These are phyloP conservation scores for Hormaphis cornu DNA, from an alignment of 1,140 invertebrate species.

Conservation along the genomic window DNA sequence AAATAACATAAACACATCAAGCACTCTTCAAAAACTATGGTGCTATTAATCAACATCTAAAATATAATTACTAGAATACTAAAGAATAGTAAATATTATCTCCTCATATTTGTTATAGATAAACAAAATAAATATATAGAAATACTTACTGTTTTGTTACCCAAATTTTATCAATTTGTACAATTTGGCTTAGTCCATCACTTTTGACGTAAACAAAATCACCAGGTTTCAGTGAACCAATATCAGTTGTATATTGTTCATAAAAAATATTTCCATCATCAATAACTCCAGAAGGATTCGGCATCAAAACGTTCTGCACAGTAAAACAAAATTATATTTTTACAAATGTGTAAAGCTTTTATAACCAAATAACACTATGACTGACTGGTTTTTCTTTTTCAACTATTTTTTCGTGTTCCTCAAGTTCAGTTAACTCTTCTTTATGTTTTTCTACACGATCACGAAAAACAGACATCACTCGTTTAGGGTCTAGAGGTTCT, in stretches of 20 bases:
- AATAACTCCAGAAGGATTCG: constrained; percentile 3
- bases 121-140: too few relatives aligned
- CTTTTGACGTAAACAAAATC: constrained; percentile 86
- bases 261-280: constrained; percentile 76
- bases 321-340: background rate
- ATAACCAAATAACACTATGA: background rate
- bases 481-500: constrained; percentile 64
- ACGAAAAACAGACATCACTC: constrained; percentile 87
- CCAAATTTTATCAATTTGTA: constrained; percentile 92
- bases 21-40: too few relatives aligned
- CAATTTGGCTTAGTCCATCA: constrained; percentile 60
- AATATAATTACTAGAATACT: too few relatives aligned
- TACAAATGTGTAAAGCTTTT: background rate
- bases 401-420: constrained; percentile 64
- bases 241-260: constrained; percentile 82
- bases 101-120: too few relatives aligned
- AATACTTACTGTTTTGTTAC: constrained; percentile 62
- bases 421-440: constrained; percentile 76
- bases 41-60: too few relatives aligned
- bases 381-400: constrained; percentile 63
- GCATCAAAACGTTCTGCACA: constrained; percentile 22
- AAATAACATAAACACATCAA: too few relatives aligned
- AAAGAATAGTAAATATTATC: too few relatives aligned
- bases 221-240: constrained; percentile 74
- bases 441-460: constrained; percentile 83